These are phyloP conservation scores for Plectropomus leopardus DNA, from an alignment of 2,113 vertebrate genomes.

Conservation along the genomic window DNA sequence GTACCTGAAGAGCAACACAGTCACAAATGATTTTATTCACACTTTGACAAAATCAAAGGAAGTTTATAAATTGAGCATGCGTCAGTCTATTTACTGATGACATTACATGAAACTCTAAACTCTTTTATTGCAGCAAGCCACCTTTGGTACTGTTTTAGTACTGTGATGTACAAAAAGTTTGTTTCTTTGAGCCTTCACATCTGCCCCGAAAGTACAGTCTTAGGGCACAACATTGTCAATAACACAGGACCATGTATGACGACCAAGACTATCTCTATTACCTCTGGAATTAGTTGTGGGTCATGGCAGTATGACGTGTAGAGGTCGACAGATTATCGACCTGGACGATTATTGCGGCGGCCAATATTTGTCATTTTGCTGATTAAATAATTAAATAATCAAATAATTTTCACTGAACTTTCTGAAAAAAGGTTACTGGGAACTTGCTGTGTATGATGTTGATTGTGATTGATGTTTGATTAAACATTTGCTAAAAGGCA, in stretches of 20 bases:
- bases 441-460: too few relatives aligned
- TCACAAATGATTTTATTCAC: neutral
- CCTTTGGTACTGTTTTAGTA: neutral
- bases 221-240: neutral
- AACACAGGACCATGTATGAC: neutral
- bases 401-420: too few relatives aligned
- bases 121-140: neutral
- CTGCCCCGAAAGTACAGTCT: neutral
- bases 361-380: too few relatives aligned
- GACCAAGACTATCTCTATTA: neutral
- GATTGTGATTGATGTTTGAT: too few relatives aligned
- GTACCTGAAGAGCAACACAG: neutral
- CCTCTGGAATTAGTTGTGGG: neutral
- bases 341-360: too few relatives aligned
- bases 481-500: too few relatives aligned
- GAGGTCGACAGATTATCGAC: too few relatives aligned
- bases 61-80: neutral
- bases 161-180: neutral
- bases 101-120: constrained; percentile 28
- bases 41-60: neutral
- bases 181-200: neutral
- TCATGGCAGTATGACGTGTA: neutral
- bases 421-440: too few relatives aligned
- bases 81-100: constrained; percentile 32
- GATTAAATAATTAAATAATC: too few relatives aligned